Base-by-base conservation (phyloP, 1,140 invertebrate species). In the Pomacea maculata region DNA sequence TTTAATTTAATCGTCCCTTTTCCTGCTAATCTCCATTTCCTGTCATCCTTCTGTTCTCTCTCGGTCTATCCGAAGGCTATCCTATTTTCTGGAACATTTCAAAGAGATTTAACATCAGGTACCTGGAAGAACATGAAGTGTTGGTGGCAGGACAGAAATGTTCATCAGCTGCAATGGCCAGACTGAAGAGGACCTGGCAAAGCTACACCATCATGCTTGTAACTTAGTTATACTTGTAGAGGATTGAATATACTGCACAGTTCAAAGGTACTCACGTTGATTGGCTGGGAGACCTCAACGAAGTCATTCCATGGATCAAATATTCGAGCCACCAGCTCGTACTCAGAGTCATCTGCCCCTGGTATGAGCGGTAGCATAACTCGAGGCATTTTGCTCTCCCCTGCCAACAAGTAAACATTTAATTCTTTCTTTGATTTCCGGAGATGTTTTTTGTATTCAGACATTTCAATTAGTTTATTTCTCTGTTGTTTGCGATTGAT, bases 251-350 rank as follows among this genome's bases (percentile, higher is more conserved):
- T 45, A 6, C 34, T 4, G 34, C 34, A 45, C 34, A 45, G 6
- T 45, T 4, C 67, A 12, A 12, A 17, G 6, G 21, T n/a, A 11
- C n/a, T 70, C 21, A 25, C 79, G 3, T 8, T 75, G 10, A 80
- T 55, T 5, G 29, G 9, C 12, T 54, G 29, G 45, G 57, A 10
- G 3, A 80, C 79, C 45, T 75, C 79, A 14, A 72, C 65, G 63
- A 75, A 80, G 52, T 80, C 79, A 15, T 75, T 14, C 21, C 65
- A 63, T 6, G 54, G n/a, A 64, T 80, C 79, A n/a, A 64, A 80
- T 21, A 80, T 67, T 5, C 79, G 57, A 25, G 54, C 63, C 15
- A 75, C 25, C 5, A 80, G 25, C 45, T 68, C 73, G 25, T 80
- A 68, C 6, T 75, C 61, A 5, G 61, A 1, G 2, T 45, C 79